Percentiles rank a stretch among this genome's conserved stretches.
Conservation (phyloP, 1,140 invertebrate species). For the Drosophila pachea region DNA sequence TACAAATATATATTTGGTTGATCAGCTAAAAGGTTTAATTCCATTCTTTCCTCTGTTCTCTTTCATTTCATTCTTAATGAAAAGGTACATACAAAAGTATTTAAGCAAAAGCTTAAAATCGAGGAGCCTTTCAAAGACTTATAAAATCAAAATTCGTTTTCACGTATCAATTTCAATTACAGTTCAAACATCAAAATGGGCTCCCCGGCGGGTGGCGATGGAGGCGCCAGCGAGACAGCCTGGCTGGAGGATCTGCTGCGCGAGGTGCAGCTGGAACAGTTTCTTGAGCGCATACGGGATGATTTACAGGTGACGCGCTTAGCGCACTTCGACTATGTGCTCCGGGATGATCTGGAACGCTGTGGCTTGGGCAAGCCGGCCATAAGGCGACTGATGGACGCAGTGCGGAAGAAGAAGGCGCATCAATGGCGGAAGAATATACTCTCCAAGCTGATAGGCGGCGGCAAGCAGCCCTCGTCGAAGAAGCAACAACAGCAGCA, state of each 20-base stretch:
- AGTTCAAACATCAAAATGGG: slow-evolving; percentile 30
- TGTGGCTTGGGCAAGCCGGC: slow-evolving; percentile 96
- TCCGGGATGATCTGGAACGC: slow-evolving; percentile 94
- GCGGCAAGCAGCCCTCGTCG: slow-evolving; percentile 79
- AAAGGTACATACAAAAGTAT: too few species aligned
- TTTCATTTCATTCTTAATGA: too few species aligned
- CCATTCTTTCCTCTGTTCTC: too few species aligned
- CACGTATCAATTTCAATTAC: background rate
- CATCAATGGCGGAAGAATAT: slow-evolving; percentile 90
- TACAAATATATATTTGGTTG: too few species aligned
- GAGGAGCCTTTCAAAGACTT: too few species aligned
- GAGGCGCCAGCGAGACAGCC: slow-evolving; percentile 80
- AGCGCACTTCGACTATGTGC: slow-evolving; percentile 97
- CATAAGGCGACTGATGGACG: slow-evolving; percentile 91
- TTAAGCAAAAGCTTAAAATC: too few species aligned
- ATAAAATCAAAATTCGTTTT: too few species aligned
- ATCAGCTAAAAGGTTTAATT: too few species aligned
- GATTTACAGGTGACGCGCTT: slow-evolving; percentile 94
- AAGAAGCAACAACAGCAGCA: slow-evolving; percentile 76
- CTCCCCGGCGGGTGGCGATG: slow-evolving; percentile 46
- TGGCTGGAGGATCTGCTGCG: slow-evolving; percentile 91
- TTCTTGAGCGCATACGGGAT: slow-evolving; percentile 92
- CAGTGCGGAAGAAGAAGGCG: slow-evolving; percentile 92
- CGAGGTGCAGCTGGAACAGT: slow-evolving; percentile 95
- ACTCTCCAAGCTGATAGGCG: slow-evolving; percentile 91